Percentiles rank a stretch among this genome's conserved stretches.
Conservation (phyloP, 37 sponge, comb jelly and placozoan genomes). For the Eunapius fragilis region DNA sequence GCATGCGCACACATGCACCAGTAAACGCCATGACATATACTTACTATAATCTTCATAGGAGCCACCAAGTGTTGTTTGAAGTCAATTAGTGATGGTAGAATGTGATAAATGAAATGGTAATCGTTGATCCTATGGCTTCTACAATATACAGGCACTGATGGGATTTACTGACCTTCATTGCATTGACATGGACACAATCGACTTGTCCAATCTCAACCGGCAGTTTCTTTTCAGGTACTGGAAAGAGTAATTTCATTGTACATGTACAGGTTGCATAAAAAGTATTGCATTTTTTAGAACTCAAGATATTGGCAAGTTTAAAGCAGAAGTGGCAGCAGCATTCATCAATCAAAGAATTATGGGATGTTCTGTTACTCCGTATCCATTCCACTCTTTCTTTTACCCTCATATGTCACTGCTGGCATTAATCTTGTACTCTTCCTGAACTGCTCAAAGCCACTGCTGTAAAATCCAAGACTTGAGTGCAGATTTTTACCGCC, state of each 20-base stretch:
- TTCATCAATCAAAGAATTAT: slow-evolving; percentile 81
- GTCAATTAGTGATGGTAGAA: too few relatives aligned
- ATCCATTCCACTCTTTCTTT: slow-evolving; percentile 30
- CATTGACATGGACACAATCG: slow-evolving; percentile 99
- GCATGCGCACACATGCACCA: background rate
- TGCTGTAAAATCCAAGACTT: slow-evolving; percentile 93
- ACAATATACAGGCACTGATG: slow-evolving; percentile 67
- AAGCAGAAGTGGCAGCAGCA: slow-evolving; percentile 89
- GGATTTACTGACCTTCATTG: slow-evolving; percentile 93
- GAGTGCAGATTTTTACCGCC: slow-evolving; percentile 82
- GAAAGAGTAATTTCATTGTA: too few relatives aligned
- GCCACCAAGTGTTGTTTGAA: too few relatives aligned
- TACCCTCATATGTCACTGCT: background rate
- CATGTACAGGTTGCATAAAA: background rate
- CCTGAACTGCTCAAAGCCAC: slow-evolving; percentile 43
- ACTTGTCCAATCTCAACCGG: slow-evolving; percentile 95
- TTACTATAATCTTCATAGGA: too few relatives aligned
- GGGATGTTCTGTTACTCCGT: slow-evolving; percentile 80
- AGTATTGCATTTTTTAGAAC: slow-evolving; percentile 27
- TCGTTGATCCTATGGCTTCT: background rate
- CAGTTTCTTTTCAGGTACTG: slow-evolving; percentile 96
- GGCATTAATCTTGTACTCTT: background rate
- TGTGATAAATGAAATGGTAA: too few relatives aligned
- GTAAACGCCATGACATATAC: too few relatives aligned
- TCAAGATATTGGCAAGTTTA: slow-evolving; percentile 88